Conservation (phyloP, 2,113 vertebrate genomes). For the Oceanodroma tethys region DNA sequence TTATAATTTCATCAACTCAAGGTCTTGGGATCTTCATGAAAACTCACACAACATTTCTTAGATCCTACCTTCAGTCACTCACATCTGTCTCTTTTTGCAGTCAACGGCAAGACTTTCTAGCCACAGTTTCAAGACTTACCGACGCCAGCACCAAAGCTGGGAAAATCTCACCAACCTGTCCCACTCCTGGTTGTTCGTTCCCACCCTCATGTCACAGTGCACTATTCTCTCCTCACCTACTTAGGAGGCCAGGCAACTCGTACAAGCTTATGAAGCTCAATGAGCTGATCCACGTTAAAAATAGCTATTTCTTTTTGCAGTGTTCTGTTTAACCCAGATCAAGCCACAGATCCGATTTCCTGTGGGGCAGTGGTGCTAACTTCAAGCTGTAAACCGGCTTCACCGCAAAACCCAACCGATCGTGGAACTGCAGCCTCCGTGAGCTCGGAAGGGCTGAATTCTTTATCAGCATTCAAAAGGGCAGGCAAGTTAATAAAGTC, state of each 20-base stretch:
- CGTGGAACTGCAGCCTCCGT: not conserved
- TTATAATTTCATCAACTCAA: not conserved
- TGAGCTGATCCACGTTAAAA: conserved; percentile 9
- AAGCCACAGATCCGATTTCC: not conserved
- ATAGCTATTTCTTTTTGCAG: not conserved
- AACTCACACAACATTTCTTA: not conserved
- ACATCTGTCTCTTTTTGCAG: not conserved
- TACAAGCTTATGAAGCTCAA: not conserved
- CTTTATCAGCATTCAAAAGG: not conserved
- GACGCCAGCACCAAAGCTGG: not conserved
- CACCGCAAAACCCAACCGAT: not conserved
- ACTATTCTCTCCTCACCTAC: not conserved
- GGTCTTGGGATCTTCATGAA: not conserved
- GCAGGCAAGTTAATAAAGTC: not conserved
- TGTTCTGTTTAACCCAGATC: not conserved
- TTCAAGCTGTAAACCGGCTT: not conserved
- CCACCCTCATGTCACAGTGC: not conserved
- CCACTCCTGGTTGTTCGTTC: not conserved
- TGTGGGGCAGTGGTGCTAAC: accelerated
- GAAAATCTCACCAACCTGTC: not conserved
- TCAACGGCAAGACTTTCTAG: not conserved
- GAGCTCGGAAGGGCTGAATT: not conserved
- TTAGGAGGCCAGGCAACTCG: not conserved
- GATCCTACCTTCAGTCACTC: not conserved
- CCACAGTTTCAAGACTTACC: not conserved